Percentiles rank a stretch among this genome's conserved stretches.
Evolutionary conservation across 2,888 invertebrate species (phyloP).

Genomic region (Apantesis nais): DNA sequence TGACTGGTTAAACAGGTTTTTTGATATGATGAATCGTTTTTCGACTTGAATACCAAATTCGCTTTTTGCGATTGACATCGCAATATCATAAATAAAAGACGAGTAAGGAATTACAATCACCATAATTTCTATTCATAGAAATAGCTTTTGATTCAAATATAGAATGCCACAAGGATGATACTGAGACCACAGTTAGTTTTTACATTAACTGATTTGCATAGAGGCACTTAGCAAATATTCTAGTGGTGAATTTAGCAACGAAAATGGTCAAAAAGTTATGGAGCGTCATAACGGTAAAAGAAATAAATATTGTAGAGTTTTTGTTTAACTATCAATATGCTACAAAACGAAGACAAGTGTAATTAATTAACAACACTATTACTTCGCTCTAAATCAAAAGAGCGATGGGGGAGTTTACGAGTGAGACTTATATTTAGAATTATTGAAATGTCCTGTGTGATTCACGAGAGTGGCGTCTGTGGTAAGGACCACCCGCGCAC

Average conservation of each 20-base stretch:
- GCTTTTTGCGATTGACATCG: not conserved
- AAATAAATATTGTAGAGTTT: constrained; percentile 18
- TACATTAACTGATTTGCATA: not conserved
- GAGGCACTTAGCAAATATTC: constrained; percentile 23
- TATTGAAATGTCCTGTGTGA: constrained; percentile 56
- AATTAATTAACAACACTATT: constrained; percentile 53
- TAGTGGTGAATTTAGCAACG: constrained; percentile 11
- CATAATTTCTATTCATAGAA: not conserved
- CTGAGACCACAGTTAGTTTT: not conserved
- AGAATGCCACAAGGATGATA: not conserved
- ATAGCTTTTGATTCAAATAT: not conserved
- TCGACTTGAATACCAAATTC: not conserved
- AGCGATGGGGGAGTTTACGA: constrained; percentile 48
- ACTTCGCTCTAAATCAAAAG: constrained; percentile 57
- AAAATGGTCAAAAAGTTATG: constrained; percentile 20
- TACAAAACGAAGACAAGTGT: constrained; percentile 41
- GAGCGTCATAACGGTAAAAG: constrained; percentile 11
- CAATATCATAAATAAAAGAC: not conserved
- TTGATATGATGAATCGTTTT: not conserved
- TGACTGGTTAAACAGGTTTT: not conserved
- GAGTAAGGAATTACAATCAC: not conserved
- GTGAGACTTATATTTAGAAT: constrained; percentile 54
- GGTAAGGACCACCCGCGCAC: constrained; percentile 45
- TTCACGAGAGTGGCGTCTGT: constrained; percentile 45
- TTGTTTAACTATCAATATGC: constrained; percentile 32